Base-by-base conservation (phyloP, 2,888 invertebrate genomes). In the Salticus scenicus region DNA sequence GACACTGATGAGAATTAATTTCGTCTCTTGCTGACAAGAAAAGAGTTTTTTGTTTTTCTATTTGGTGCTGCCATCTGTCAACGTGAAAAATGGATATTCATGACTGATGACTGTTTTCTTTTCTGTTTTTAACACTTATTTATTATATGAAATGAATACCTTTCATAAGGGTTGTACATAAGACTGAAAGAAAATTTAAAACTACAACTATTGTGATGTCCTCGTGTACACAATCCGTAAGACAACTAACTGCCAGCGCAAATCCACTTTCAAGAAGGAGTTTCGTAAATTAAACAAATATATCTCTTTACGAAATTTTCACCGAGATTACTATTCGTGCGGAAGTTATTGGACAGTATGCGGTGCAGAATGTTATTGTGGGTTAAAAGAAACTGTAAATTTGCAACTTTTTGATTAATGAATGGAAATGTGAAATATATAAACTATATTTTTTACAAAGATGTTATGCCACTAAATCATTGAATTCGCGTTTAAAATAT, bases 361-460 rank as follows among this genome's bases (percentile, higher is more conserved):
- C n/a, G n/a, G n/a, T n/a, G n/a, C n/a, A n/a, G n/a, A n/a, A n/a
- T n/a, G n/a, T n/a, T n/a, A n/a, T n/a, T n/a, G n/a, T n/a, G n/a
- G n/a, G n/a, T 24, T 57, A 24, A 5, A 24, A 57, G 37, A 57
- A 5, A 24, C 57, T 57, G 57, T 24, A 2, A 24, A 24, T 57
- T 24, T 57, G 24, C 20, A 57, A 17, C 57, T 24, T 57, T n/a
- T 57, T 24, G 24, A 24, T 57, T 1, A 57, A 17, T 24, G 57
- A 24, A 24, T 24, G 57, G 24, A 24, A 1, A 24, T 57, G 57
- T 12, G 10, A n/a, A 57, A 57, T 24, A 57, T 24, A n/a, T 24
- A 57, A 57, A 57, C 57, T 57, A 57, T 57, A 57, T 57, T 57
- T 57, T 57, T 57, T 57, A 57, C 57, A 24, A 57, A 17, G 47